Percentiles rank a stretch among this genome's conserved stretches.
Conservation (phyloP, 2,797 vertebrate genomes). For the Pangasius mekongensis region DNA sequence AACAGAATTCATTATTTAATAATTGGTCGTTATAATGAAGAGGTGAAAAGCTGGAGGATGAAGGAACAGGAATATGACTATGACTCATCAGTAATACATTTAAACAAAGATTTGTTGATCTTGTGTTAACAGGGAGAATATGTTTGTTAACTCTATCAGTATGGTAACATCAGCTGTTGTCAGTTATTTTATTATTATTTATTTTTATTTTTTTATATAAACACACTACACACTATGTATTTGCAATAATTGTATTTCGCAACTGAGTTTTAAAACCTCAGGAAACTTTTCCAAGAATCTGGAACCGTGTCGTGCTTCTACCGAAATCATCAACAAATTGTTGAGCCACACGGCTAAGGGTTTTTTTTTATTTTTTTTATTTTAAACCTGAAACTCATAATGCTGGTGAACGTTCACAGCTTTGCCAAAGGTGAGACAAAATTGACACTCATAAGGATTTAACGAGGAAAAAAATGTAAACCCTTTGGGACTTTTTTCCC, state of each 20-base stretch:
- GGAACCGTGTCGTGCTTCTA: background rate
- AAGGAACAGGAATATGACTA: background rate
- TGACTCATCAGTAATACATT: slow-evolving; percentile 3
- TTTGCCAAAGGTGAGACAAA: background rate
- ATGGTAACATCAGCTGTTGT: background rate
- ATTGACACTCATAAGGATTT: background rate
- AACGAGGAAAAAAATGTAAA: background rate
- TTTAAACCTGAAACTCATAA: background rate
- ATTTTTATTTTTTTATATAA: background rate
- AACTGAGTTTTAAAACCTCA: background rate
- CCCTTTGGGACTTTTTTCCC: background rate
- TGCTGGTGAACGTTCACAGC: background rate
- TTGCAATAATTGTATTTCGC: too few species aligned
- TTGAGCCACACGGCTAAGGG: background rate
- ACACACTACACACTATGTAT: background rate
- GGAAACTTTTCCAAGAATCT: background rate
- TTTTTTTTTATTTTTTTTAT: background rate
- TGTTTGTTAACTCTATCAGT: background rate
- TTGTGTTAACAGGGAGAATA: background rate
- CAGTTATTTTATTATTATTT: background rate
- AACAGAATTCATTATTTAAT: slow-evolving; percentile 3
- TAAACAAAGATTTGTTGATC: background rate
- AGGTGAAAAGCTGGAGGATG: slow-evolving; percentile 10
- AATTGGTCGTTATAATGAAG: background rate
- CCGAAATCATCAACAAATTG: background rate